Evolutionary conservation across 2,888 invertebrate species (phyloP), one percentile per base, ranked within the genome.

Genomic region (Apomyelois bistriatella): DNA sequence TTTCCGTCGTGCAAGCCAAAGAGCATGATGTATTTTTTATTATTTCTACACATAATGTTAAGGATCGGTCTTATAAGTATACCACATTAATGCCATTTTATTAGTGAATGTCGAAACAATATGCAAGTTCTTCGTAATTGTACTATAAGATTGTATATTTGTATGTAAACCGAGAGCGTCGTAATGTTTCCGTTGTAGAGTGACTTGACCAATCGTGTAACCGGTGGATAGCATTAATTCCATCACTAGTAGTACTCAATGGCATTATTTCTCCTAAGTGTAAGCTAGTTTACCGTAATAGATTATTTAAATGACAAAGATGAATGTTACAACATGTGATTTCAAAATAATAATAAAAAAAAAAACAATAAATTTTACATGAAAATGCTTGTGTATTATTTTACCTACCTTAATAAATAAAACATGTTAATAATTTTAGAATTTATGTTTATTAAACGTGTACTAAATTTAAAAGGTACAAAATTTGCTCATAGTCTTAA

Each of bases 221-320:
- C 63, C 67, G 85, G 73, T 80, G 79, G 82, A 72, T 65, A 62
- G 59, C 67, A 60, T 68, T 66, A 61, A 67, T 64, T 74, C 74
- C 77, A 76, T 81, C 86, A 70, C 56, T 72, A 70, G 79, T 85
- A 85, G 85, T 83, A 82, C 82, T 82, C 85, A 81, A 86, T 86
- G 90, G 89, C 88, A 89, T 90, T 90, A 88, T 86, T 88, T 89
- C 87, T 88, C 82, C 67, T 87, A 85, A 82, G 64, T 82, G 58
- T 89, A 89, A 88, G 88, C 91, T 92, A 91, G 91, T 86, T 80
- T 86, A 90, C 91, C 85, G 88, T 88, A 90, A 91, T 91, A 91
- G 91, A 91, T 90, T 91, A 91, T 90, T 90, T 87, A 88, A 92
- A 91, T 90, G 90, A 92, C 90, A 92, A 91, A 92, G 89, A 92